Conservation (phyloP, 2,113 vertebrate species). For the Pygoscelis adeliae region DNA sequence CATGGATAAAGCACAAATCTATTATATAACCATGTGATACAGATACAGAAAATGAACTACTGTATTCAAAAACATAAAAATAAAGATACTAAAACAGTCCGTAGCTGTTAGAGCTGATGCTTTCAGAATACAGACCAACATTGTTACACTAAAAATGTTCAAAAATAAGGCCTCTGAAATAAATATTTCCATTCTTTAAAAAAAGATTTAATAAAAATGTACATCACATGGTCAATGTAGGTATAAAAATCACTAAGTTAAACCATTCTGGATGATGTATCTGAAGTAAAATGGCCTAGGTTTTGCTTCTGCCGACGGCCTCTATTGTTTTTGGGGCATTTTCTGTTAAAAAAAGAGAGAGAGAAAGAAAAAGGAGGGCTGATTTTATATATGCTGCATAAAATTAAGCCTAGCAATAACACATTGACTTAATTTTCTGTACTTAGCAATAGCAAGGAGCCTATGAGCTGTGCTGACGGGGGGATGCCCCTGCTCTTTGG, state of each 20-base stretch:
- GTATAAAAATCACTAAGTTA: slow-evolving; percentile 87
- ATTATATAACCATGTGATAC: slow-evolving; percentile 82
- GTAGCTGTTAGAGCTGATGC: slow-evolving; percentile 76
- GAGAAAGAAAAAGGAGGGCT: not conserved
- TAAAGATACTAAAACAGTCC: slow-evolving; percentile 76
- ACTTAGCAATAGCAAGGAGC: not conserved
- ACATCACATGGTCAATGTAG: slow-evolving; percentile 87
- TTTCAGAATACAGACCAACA: slow-evolving; percentile 78
- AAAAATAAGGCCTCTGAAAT: slow-evolving; percentile 96
- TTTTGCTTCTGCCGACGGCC: slow-evolving; percentile 96
- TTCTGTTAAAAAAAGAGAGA: slow-evolving; percentile 74
- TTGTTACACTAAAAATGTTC: slow-evolving; percentile 82
- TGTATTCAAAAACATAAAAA: slow-evolving; percentile 78
- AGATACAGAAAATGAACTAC: slow-evolving; percentile 76
- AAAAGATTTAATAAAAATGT: slow-evolving; percentile 86
- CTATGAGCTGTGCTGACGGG: not conserved
- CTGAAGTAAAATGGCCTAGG: slow-evolving; percentile 93
- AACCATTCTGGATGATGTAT: slow-evolving; percentile 94
- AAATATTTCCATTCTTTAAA: slow-evolving; percentile 90
- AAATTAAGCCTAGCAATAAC: not conserved
- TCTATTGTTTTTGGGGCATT: slow-evolving; percentile 95
- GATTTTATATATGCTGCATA: not conserved
- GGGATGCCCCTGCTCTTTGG: not conserved
- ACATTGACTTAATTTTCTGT: not conserved
- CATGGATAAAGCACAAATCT: slow-evolving; percentile 80